Evolutionary conservation across 2,888 invertebrate genomes (phyloP), one percentile per base, ranked within the genome.

Genomic region (Polydrusus cervinus): DNA sequence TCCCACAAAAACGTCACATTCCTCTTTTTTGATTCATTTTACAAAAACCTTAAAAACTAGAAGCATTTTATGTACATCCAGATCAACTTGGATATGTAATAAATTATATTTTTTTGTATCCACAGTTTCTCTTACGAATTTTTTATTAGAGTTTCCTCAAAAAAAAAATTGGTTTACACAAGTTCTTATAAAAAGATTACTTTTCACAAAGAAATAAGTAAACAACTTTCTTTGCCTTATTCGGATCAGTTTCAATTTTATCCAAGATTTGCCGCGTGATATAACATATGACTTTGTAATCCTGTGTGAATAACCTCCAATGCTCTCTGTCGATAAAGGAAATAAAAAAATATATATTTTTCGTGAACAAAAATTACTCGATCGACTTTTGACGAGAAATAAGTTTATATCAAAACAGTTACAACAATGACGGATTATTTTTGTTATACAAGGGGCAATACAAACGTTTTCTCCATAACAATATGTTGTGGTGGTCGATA

Each of bases 231-330:
- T 11, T 49, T 10, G 20, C 20, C 9, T 51, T 51, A 51, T 51
- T 20, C 9, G 51, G 51, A 51, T 20, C 51, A 20, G 6, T 51
- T 51, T 51, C 51, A 51, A 51, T 51, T 51, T 18, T 51, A 51
- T 20, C 5, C 18, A 51, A 51, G 51, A 51, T 51, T 20, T 51
- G 51, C 18, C 51, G 20, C 51, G 1, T 18, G 51, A 25, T 51
- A 51, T 51, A 18, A 18, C 51, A 51, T 51, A 14, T 20, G 51
- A 51, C 20, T 18, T 51, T 51, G 20, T 51, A 20, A 51, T 51
- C 51, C 51, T 51, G 20, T 51, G 51, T 51, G 51, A 51, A 51
- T 51, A 51, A 51, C 51, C 51, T 51, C 10, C 11, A 51, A 18
- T 8, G 10, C 51, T 20, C 20, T 6, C 10, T 51, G 11, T 51